phyloP scores from a whole-genome alignment of 2,888 invertebrate genomes.

The Acronicta leporina region DNA sequence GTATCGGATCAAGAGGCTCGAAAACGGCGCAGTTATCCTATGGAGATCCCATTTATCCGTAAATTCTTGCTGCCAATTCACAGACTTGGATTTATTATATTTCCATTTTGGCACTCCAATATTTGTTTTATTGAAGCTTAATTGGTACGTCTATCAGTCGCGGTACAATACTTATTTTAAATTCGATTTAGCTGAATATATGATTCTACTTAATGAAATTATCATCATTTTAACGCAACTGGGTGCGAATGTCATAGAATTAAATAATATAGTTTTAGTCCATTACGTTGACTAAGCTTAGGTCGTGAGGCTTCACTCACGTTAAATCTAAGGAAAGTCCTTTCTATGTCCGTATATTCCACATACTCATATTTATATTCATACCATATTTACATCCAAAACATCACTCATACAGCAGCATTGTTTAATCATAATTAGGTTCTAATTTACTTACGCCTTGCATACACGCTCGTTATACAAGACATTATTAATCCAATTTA shows the following conservation, averaged over 20 bases:
- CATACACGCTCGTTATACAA: slow-evolving; percentile 14
- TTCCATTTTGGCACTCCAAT: not conserved
- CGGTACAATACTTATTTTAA: not conserved
- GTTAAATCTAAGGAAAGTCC: too few relatives aligned
- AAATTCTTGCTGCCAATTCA: slow-evolving; percentile 6
- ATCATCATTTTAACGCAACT: too few relatives aligned
- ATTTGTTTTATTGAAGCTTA: slow-evolving; percentile 16
- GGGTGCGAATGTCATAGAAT: too few relatives aligned
- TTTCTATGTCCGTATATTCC: too few relatives aligned
- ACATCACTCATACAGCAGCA: not conserved
- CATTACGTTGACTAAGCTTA: too few relatives aligned
- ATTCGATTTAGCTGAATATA: not conserved
- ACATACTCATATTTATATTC: too few relatives aligned
- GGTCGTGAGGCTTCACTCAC: too few relatives aligned
- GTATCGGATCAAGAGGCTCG: not conserved
- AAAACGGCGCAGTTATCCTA: slow-evolving; percentile 5
- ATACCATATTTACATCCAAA: not conserved
- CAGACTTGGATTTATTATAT: slow-evolving; percentile 14
- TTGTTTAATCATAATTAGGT: slow-evolving; percentile 6
- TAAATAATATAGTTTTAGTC: too few relatives aligned
- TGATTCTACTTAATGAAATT: too few relatives aligned
- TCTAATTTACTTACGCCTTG: slow-evolving; percentile 3
- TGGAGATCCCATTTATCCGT: slow-evolving; percentile 2
- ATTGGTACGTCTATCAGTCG: not conserved
- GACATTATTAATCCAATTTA: slow-evolving; percentile 35